Evolutionary conservation across 2,113 vertebrate species (phyloP).

Genomic region (Brachyhypopomus gauderio): DNA sequence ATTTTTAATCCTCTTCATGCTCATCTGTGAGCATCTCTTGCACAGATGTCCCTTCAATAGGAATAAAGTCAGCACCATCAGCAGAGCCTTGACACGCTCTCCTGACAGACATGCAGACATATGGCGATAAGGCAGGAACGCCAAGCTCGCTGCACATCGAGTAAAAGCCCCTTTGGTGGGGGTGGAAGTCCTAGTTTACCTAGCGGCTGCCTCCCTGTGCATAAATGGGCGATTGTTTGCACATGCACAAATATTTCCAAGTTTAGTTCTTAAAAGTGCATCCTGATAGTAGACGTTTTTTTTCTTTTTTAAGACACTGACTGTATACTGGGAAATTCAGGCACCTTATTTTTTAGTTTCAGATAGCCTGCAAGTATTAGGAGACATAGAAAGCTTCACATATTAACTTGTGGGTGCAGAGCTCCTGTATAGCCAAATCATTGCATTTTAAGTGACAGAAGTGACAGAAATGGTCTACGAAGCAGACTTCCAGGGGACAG

Average conservation of each 20-base stretch:
- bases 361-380: neutral
- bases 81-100: constrained; percentile 56
- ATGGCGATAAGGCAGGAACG: neutral
- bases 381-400: neutral
- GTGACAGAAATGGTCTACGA: constrained; percentile 5
- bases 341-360: neutral
- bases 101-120: constrained; percentile 31
- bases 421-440: neutral
- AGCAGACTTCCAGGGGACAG: constrained; percentile 14
- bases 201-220: too few relatives aligned
- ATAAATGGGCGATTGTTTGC: too few relatives aligned
- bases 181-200: too few relatives aligned
- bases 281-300: neutral
- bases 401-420: neutral
- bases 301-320: too few relatives aligned
- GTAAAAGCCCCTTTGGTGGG: neutral
- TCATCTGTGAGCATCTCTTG: constrained; percentile 60
- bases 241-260: too few relatives aligned
- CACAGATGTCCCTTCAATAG: constrained; percentile 69
- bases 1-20: constrained; percentile 69
- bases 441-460: neutral
- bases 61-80: constrained; percentile 63
- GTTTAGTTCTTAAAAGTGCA: too few relatives aligned
- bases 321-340: too few relatives aligned
- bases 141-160: neutral